phyloP scores from a whole-genome alignment of 2,113 vertebrate genomes.

The Craseonycteris thonglongyai region DNA sequence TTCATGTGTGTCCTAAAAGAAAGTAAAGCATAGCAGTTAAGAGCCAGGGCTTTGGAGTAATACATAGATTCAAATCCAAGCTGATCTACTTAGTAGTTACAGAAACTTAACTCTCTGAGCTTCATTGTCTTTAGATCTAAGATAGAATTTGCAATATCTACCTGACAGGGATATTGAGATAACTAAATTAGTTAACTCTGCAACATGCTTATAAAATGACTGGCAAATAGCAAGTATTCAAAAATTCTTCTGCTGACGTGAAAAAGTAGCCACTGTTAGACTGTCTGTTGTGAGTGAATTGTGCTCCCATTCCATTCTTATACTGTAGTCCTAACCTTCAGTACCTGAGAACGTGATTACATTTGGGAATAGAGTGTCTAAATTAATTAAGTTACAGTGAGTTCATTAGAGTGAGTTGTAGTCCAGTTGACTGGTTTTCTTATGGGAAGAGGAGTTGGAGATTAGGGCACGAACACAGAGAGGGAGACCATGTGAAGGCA shows the following conservation, averaged over 20 bases:
- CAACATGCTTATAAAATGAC: neutral
- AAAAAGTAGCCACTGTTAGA: neutral
- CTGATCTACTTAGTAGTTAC: neutral
- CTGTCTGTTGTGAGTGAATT: neutral
- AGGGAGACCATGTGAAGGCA: no score
- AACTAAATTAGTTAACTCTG: neutral
- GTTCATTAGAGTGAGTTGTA: neutral
- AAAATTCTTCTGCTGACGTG: neutral
- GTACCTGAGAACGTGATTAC: neutral
- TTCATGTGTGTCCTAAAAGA: neutral
- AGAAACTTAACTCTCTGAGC: neutral
- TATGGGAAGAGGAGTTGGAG: neutral
- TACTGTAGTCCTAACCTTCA: neutral
- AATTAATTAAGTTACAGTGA: neutral
- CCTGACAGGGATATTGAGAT: neutral
- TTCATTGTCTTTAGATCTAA: neutral
- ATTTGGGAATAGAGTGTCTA: neutral
- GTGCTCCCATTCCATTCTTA: neutral
- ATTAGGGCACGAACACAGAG: no score
- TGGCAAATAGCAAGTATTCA: neutral
- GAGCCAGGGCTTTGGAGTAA: neutral
- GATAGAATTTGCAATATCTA: neutral
- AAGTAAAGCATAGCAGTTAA: neutral
- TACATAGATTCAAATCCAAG: neutral
- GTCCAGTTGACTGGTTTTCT: neutral